These are phyloP conservation scores for Callosobruchus maculatus DNA, from an alignment of 2,888 invertebrate species.

Conservation along the genomic window DNA sequence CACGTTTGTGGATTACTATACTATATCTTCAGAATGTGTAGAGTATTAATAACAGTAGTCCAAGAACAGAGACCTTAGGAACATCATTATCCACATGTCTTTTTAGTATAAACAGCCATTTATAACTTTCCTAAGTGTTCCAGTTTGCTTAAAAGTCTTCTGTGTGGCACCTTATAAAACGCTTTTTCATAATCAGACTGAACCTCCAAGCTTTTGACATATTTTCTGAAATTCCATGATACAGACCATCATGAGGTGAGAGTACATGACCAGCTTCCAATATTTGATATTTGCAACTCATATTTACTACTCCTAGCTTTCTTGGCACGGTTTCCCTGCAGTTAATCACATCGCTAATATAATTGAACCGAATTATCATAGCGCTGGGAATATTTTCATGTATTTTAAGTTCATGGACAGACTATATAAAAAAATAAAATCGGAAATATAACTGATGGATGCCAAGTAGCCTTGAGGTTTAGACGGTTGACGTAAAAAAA, in stretches of 20 bases:
- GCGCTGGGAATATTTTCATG: not conserved
- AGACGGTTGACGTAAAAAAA: not conserved
- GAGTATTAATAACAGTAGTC: no score
- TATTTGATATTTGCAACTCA: not conserved
- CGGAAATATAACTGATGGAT: not conserved
- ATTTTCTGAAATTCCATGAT: no score
- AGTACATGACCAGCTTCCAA: not conserved
- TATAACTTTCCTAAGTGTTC: no score
- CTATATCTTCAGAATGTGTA: no score
- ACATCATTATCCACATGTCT: no score
- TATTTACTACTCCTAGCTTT: not conserved
- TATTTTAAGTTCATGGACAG: not conserved
- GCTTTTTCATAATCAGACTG: no score
- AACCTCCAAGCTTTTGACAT: no score
- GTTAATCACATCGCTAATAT: not conserved
- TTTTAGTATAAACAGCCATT: no score
- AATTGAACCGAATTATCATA: not conserved
- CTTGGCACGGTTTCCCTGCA: not conserved
- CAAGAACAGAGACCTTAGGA: no score
- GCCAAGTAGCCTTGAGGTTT: not conserved
- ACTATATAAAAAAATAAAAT: not conserved
- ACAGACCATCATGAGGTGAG: not conserved
- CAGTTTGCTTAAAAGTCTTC: no score
- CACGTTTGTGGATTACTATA: no score
- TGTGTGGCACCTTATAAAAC: no score